Evolutionary conservation across 2,113 vertebrate species (phyloP), one percentile per base, ranked within the genome.

Genomic region (Zapornia atra): DNA sequence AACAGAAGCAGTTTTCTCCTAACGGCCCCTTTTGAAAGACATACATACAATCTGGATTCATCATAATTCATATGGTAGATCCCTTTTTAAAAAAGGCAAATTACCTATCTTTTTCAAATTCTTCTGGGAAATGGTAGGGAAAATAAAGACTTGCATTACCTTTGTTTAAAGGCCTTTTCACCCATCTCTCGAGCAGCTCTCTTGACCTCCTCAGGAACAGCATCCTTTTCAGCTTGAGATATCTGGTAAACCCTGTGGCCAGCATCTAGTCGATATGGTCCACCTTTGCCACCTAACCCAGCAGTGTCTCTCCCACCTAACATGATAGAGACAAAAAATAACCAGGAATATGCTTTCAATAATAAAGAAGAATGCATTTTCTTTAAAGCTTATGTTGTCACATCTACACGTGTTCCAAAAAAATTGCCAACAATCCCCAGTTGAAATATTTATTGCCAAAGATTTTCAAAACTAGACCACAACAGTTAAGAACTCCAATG

Each of bases 251-350:
- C 99, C 5, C 94, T 98, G 96, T 99, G 99, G 46, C 99, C 99
- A 5, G 99, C 98, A 10, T 99, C 99, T 90, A 99, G 98, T 12
- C 99, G 98, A 71, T 99, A 99, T 0, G 99, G 99, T 4, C 99
- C 99, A 22, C 99, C 99, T 97, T 98, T 99, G 33, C 99, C 99
- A 13, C 99, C 99, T 13, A 99, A 97, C 2, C 99, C 99, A 19
- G 99, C 99, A 4, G 99, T 99, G 97, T 99, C 99, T 98, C 99
- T 98, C 91, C 99, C 99, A 7, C 99, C 99, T 99, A 89, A 56
- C 70, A 78, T 2, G 22, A 51, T 92, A 46, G 53, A 77, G 40
- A 71, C 1, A 68, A 81, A 66, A 80, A 53, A 3, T 29, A 77
- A 65, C 71, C 10, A 66, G 60, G 44, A 83, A 26, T 29, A 69